Evolutionary conservation across 2,888 invertebrate genomes (phyloP).

Genomic region (Oligia fasciuncula): DNA sequence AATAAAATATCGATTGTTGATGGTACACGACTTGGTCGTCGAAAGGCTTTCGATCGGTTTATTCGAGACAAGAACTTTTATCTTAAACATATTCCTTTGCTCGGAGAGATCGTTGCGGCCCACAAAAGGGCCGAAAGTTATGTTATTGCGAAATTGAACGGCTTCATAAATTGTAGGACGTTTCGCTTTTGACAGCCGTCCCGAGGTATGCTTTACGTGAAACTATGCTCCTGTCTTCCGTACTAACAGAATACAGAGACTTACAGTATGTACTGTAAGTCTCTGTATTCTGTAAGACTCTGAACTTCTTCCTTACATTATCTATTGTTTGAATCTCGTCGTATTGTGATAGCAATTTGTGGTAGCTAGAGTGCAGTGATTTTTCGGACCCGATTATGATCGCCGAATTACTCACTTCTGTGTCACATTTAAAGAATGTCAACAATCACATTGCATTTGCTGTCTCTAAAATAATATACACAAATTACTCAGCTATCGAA

Average conservation of each 20-base stretch:
- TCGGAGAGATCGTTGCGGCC: constrained; percentile 61
- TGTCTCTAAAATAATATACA: constrained; percentile 25
- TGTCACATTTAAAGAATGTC: constrained; percentile 51
- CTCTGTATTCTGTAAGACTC: too few relatives aligned
- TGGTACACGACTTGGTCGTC: constrained; percentile 52
- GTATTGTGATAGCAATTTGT: constrained; percentile 50
- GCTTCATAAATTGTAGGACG: constrained; percentile 79
- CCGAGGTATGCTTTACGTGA: constrained; percentile 71
- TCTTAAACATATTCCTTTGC: constrained; percentile 63
- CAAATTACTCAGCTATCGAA: constrained; percentile 44
- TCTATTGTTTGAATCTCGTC: constrained; percentile 43
- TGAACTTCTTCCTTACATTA: constrained; percentile 49
- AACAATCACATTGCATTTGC: constrained; percentile 49
- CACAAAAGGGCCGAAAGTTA: constrained; percentile 80
- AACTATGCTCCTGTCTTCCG: constrained; percentile 72
- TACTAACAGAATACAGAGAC: constrained; percentile 33
- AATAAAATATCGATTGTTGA: constrained; percentile 61
- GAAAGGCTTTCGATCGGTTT: constrained; percentile 55
- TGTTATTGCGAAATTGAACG: constrained; percentile 78
- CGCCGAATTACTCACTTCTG: constrained; percentile 46
- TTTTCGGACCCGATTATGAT: constrained; percentile 53
- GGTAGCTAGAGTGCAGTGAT: constrained; percentile 41
- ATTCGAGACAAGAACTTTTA: constrained; percentile 60
- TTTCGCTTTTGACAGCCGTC: constrained; percentile 75
- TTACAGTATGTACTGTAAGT: constrained; percentile 37